A percentile compares a stretch with the other conserved stretches of the same genome.
These are phyloP conservation scores for Anaspis maculata DNA, from an alignment of 2,888 invertebrate species.

Conservation along the genomic window DNA sequence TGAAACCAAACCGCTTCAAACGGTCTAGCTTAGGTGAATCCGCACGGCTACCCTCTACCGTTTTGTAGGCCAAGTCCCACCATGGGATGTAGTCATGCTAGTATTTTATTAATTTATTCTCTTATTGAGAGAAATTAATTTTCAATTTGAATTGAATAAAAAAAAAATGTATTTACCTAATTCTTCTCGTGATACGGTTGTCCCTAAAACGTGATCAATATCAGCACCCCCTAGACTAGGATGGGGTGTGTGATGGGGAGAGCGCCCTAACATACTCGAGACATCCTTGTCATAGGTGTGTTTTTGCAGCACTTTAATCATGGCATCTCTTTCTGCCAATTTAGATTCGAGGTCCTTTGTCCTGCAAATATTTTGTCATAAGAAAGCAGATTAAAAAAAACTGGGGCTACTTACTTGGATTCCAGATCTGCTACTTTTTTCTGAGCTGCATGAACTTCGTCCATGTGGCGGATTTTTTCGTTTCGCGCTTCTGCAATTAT, in stretches of 20 bases:
- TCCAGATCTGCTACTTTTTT: conserved; percentile 80
- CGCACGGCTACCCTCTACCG: no score
- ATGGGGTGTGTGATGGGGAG: conserved; percentile 46
- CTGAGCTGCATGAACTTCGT: conserved; percentile 77
- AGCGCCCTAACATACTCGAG: conserved; percentile 44
- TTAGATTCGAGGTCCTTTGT: conserved; percentile 82
- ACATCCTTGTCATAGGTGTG: conserved; percentile 67
- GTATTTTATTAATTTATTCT: no score
- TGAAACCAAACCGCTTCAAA: no score
- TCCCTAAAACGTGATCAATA: conserved; percentile 41
- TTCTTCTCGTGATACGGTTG: conserved; percentile 43
- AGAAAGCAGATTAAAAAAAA: conserved; percentile 3
- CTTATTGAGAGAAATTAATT: no score
- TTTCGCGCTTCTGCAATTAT: conserved; percentile 77
- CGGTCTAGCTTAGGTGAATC: no score
- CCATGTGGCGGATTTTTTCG: conserved; percentile 83
- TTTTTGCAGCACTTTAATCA: conserved; percentile 81
- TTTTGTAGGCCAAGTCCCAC: no score
- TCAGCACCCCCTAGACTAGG: conserved; percentile 44
- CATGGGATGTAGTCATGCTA: no score
- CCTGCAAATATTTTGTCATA: conserved; percentile 36
- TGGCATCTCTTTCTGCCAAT: conserved; percentile 80
- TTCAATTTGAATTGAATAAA: neutral
- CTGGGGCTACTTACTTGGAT: conserved; percentile 45
- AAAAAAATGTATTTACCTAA: conserved; percentile 32